These are phyloP conservation scores for Drosophila bipectinata DNA, from an alignment of 1,140 invertebrate species.

Conservation along the genomic window DNA sequence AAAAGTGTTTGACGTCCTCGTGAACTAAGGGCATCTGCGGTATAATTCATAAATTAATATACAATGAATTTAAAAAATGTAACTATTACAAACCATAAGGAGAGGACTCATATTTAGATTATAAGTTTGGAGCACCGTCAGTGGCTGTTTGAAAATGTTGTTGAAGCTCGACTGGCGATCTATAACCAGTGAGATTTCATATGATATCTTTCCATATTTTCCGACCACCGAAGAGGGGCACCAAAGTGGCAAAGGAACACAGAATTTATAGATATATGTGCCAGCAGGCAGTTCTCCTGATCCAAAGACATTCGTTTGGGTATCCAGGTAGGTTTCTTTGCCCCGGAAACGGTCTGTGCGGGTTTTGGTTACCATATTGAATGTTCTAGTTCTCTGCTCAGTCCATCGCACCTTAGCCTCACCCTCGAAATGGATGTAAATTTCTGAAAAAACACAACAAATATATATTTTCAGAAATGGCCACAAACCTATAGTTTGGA, in stretches of 20 bases:
- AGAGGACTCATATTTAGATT: conserved; percentile 88
- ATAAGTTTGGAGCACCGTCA: conserved; percentile 89
- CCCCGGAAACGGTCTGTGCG: conserved; percentile 59
- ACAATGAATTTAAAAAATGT: not conserved
- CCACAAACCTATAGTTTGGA: no score
- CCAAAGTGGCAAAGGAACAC: conserved; percentile 84
- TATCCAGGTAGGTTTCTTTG: conserved; percentile 53
- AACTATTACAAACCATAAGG: conserved; percentile 47
- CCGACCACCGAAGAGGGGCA: conserved; percentile 89
- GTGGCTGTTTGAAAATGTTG: conserved; percentile 88
- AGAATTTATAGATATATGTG: conserved; percentile 65
- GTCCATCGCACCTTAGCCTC: conserved; percentile 71
- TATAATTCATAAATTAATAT: not conserved
- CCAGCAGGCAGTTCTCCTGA: conserved; percentile 56
- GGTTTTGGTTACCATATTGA: no score
- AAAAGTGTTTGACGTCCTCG: conserved; percentile 65
- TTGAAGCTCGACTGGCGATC: conserved; percentile 91
- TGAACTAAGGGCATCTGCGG: conserved; percentile 54
- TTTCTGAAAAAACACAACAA: conserved; percentile 26
- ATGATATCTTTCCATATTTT: conserved; percentile 88
- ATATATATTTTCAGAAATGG: not conserved
- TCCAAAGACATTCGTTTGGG: conserved; percentile 38
- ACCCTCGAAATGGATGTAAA: conserved; percentile 66
- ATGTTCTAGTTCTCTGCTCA: no score
- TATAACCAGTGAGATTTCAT: conserved; percentile 87